These are phyloP conservation scores for Philotrypesis tridentata DNA, from an alignment of 1,140 invertebrate genomes.

Conservation along the genomic window DNA sequence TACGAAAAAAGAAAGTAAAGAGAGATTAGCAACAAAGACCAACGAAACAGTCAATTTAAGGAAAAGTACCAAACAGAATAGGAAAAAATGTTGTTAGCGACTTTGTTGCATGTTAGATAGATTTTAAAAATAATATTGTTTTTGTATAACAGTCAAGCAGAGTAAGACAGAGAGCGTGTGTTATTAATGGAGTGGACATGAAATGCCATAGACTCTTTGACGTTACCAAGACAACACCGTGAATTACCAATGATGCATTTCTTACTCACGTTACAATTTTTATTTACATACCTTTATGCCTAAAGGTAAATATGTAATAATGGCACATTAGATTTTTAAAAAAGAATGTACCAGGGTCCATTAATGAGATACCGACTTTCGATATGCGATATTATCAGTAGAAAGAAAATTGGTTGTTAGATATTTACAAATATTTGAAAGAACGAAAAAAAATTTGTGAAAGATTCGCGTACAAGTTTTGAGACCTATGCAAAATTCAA, in stretches of 20 bases:
- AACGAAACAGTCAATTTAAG: constrained; percentile 75
- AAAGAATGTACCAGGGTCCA: constrained; percentile 36
- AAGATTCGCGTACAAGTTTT: constrained; percentile 40
- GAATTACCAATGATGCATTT: constrained; percentile 51
- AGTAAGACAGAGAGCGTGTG: constrained; percentile 63
- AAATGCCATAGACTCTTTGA: constrained; percentile 56
- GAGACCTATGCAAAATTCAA: constrained; percentile 48
- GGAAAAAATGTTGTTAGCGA: constrained; percentile 72
- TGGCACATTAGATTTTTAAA: constrained; percentile 34
- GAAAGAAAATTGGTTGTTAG: constrained; percentile 44
- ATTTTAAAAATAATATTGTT: constrained; percentile 55
- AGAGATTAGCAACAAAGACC: constrained; percentile 76
- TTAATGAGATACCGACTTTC: constrained; percentile 41
- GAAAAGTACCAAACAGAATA: constrained; percentile 71
- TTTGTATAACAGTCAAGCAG: constrained; percentile 56
- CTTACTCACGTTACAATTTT: constrained; percentile 48
- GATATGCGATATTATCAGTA: constrained; percentile 41
- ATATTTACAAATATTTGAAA: constrained; percentile 42
- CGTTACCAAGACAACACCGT: constrained; percentile 50
- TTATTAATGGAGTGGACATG: constrained; percentile 60
- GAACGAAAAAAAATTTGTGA: constrained; percentile 33
- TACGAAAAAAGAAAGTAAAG: constrained; percentile 80
- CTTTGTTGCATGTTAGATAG: constrained; percentile 53
- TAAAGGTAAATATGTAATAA: constrained; percentile 44
- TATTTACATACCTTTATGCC: constrained; percentile 41